phyloP scores from a whole-genome alignment of 2,113 vertebrate species.

The Halichoerus grypus region DNA sequence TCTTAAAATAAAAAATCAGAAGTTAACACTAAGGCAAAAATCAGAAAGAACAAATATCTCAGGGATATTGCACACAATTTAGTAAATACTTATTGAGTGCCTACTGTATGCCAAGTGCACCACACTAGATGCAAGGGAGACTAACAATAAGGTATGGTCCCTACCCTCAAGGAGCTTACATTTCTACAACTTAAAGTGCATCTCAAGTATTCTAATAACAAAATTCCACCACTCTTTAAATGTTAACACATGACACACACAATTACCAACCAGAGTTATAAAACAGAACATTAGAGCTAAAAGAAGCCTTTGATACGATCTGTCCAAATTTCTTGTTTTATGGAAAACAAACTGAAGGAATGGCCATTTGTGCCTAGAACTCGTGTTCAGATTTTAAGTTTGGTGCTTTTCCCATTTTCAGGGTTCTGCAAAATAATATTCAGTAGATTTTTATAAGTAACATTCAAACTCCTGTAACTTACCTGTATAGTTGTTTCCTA shows the following conservation, averaged over 20 bases:
- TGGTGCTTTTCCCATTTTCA: not conserved
- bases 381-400: not conserved
- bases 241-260: not conserved
- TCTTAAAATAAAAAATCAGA: not conserved
- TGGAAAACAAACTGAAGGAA: not conserved
- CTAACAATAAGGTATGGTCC: not conserved
- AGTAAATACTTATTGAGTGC: conserved; percentile 52
- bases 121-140: not conserved
- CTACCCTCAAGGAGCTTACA: not conserved
- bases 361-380: not conserved
- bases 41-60: not conserved
- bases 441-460: not conserved
- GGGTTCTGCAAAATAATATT: not conserved
- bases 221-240: not conserved
- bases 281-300: not conserved
- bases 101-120: not conserved
- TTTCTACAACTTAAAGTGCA: conserved; percentile 66
- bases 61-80: not conserved
- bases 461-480: not conserved
- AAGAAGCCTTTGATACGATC: conserved; percentile 23
- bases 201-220: conserved; percentile 34
- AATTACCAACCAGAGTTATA: conserved; percentile 9
- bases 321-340: not conserved
- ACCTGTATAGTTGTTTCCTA: not conserved
- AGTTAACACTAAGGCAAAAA: conserved; percentile 3